Percentiles rank a stretch among this genome's conserved stretches.
Conservation (phyloP, 2,113 vertebrate species). For the Ailuropoda melanoleuca region DNA sequence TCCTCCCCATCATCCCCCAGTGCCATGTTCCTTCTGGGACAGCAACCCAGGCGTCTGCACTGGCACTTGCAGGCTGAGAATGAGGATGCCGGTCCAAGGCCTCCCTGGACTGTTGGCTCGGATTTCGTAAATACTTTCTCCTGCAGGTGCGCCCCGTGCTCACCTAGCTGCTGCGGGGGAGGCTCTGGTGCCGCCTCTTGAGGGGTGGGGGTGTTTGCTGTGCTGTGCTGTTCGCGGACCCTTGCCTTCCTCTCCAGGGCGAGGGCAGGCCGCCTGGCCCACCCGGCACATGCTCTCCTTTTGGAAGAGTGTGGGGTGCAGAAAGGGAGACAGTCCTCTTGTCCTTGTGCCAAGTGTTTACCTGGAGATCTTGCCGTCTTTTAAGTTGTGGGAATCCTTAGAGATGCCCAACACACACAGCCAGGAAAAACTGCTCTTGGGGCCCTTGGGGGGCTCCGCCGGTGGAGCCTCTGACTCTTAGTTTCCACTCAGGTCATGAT, state of each 20-base stretch:
- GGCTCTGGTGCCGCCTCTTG: background rate
- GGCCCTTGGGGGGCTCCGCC: background rate
- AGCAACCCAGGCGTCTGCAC: no score
- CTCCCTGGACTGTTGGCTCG: background rate
- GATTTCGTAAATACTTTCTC: background rate
- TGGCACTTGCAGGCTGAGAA: background rate
- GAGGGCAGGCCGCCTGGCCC: background rate
- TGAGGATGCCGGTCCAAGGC: background rate
- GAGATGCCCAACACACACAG: background rate
- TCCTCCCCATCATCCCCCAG: no score
- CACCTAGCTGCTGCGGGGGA: rapidly evolving
- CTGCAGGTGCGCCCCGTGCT: background rate
- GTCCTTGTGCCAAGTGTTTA: rapidly evolving
- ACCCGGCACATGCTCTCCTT: background rate
- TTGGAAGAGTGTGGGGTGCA: no score
- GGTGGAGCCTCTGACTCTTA: background rate
- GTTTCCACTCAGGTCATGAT: background rate
- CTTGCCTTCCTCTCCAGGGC: background rate
- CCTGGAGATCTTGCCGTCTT: background rate
- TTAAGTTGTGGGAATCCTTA: background rate
- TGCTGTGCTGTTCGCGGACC: background rate
- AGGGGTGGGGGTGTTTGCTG: background rate
- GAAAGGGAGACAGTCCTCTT: background rate
- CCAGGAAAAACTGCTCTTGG: background rate
- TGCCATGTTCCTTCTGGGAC: rapidly evolving